phyloP scores from a whole-genome alignment of 2,888 invertebrate species.

The Pteria penguin region DNA sequence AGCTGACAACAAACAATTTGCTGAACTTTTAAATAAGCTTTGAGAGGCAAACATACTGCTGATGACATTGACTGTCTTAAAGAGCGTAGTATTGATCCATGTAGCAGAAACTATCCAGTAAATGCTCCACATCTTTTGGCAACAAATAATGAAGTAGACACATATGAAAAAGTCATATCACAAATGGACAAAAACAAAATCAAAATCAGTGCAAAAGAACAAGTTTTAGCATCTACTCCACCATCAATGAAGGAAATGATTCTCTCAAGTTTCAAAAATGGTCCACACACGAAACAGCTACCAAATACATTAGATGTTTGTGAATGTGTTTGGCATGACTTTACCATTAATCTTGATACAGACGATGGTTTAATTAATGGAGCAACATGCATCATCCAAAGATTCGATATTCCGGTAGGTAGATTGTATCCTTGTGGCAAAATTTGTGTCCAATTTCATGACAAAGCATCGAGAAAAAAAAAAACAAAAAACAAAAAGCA shows the following conservation, averaged over 20 bases:
- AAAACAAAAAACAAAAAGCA: constrained; percentile 21
- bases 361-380: constrained; percentile 56
- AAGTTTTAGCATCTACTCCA: constrained; percentile 29
- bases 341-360: constrained; percentile 45
- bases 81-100: too few relatives aligned
- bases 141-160: constrained; percentile 45
- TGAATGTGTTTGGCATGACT: constrained; percentile 39
- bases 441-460: constrained; percentile 49
- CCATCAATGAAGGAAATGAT: constrained; percentile 25
- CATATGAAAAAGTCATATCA: constrained; percentile 26
- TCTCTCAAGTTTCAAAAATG: constrained; percentile 5
- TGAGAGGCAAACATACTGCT: constrained; percentile 49
- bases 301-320: constrained; percentile 25
- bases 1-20: constrained; percentile 45
- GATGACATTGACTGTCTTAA: constrained; percentile 46
- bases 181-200: constrained; percentile 1
- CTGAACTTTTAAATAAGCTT: constrained; percentile 51
- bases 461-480: constrained; percentile 28
- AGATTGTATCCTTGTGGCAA: constrained; percentile 9
- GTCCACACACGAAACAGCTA: constrained; percentile 33
- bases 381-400: constrained; percentile 42
- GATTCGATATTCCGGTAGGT: constrained; percentile 12
- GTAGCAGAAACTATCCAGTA: constrained; percentile 27
- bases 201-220: constrained; percentile 43
- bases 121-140: constrained; percentile 44